Conservation (phyloP, 2,113 vertebrate species). For the Xiphophorus hellerii region DNA sequence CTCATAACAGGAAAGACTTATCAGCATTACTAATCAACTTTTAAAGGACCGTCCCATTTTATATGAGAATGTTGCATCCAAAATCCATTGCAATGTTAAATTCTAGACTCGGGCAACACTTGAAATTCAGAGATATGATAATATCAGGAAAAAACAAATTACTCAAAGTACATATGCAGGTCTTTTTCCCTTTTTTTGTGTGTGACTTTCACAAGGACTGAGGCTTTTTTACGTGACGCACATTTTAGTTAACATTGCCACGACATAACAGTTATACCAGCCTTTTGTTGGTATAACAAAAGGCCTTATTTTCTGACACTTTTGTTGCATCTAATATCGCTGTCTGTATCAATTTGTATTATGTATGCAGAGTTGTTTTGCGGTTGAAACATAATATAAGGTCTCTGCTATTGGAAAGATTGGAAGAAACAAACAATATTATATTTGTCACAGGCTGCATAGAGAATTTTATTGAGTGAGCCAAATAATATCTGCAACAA, state of each 20-base stretch:
- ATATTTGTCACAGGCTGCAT: neutral
- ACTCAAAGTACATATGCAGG: neutral
- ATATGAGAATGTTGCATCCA: no score
- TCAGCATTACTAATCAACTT: no score
- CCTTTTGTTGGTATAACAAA: neutral
- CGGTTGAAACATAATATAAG: neutral
- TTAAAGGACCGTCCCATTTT: no score
- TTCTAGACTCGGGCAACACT: no score
- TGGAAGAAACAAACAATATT: conserved; percentile 2
- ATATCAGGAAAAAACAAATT: neutral
- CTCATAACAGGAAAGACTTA: no score
- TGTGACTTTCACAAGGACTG: neutral
- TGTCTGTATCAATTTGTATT: neutral
- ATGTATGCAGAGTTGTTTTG: neutral
- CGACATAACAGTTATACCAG: no score
- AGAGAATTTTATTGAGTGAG: neutral
- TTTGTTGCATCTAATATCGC: neutral
- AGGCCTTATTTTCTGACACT: neutral
- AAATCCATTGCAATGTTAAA: no score
- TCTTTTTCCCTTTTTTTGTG: neutral
- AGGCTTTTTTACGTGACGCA: neutral
- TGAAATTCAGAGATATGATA: no score
- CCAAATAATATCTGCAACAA: neutral
- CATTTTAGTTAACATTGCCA: neutral
- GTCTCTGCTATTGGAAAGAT: neutral